Evolutionary conservation across 2,113 vertebrate species (phyloP).

Genomic region (Cyphomyrus plagiostoma): DNA sequence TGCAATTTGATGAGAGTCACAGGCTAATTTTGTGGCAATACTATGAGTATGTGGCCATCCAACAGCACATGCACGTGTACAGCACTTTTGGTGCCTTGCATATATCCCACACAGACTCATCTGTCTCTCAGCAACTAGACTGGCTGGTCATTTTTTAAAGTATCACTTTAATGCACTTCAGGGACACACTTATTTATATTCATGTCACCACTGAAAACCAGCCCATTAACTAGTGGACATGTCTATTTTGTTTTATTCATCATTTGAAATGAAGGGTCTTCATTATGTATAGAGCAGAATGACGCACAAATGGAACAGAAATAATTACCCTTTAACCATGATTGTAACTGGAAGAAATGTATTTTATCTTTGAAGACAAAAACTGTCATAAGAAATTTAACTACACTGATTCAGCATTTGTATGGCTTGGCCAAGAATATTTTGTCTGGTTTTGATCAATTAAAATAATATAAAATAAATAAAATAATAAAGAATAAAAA

Average conservation of each 20-base stretch:
- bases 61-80: background rate
- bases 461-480: background rate
- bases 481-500: background rate
- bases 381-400: background rate
- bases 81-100: background rate
- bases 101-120: background rate
- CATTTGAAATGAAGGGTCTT: constrained; percentile 14
- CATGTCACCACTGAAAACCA: background rate
- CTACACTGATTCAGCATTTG: constrained; percentile 5
- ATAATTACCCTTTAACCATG: constrained; percentile 19
- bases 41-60: background rate
- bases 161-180: background rate
- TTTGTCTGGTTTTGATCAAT: background rate
- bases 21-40: background rate
- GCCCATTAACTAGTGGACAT: constrained; percentile 19
- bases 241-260: constrained; percentile 20
- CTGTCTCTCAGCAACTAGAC: constrained; percentile 5
- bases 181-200: constrained; percentile 18
- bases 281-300: constrained; percentile 21
- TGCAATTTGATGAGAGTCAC: background rate
- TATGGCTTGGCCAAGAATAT: background rate
- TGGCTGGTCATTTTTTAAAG: background rate
- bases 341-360: constrained; percentile 4
- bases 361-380: constrained; percentile 10
- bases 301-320: constrained; percentile 10